Conservation (phyloP, 1,140 invertebrate species). For the Drosophila repletoides region DNA sequence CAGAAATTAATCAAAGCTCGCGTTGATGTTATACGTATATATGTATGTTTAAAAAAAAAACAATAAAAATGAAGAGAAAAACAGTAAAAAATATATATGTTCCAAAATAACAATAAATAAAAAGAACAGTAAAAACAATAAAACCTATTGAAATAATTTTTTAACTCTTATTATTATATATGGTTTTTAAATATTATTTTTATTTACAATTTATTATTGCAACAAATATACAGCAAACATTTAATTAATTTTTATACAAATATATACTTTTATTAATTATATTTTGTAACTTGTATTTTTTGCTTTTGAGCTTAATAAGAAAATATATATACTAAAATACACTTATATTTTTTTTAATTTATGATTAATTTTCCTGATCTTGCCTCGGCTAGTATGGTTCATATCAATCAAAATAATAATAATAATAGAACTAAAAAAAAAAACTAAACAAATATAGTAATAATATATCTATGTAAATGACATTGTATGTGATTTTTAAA, state of each 20-base stretch:
- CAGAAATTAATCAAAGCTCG: conserved; percentile 42
- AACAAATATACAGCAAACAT: conserved; percentile 3
- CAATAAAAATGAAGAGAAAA: not conserved
- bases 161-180: conserved; percentile 6
- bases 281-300: conserved; percentile 23
- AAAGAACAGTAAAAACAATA: not conserved
- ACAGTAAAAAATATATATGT: too few species aligned
- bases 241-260: conserved; percentile 22
- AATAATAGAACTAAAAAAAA: conserved; percentile 11
- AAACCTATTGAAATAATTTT: conserved; percentile 8
- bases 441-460: conserved; percentile 25
- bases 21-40: conserved; percentile 40
- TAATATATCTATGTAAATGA: conserved; percentile 36
- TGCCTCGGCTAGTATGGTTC: conserved; percentile 36
- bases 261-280: conserved; percentile 37
- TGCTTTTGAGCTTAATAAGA: conserved; percentile 19
- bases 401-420: conserved; percentile 53
- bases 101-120: too few species aligned
- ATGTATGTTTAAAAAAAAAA: conserved; percentile 12
- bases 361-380: conserved; percentile 8
- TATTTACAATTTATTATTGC: conserved; percentile 1
- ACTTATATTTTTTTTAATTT: conserved; percentile 17
- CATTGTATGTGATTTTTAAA: conserved; percentile 17
- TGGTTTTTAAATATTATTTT: conserved; percentile 15
- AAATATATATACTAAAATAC: conserved; percentile 18